phyloP scores from a whole-genome alignment of 2,888 invertebrate species.

The Biston betularia region DNA sequence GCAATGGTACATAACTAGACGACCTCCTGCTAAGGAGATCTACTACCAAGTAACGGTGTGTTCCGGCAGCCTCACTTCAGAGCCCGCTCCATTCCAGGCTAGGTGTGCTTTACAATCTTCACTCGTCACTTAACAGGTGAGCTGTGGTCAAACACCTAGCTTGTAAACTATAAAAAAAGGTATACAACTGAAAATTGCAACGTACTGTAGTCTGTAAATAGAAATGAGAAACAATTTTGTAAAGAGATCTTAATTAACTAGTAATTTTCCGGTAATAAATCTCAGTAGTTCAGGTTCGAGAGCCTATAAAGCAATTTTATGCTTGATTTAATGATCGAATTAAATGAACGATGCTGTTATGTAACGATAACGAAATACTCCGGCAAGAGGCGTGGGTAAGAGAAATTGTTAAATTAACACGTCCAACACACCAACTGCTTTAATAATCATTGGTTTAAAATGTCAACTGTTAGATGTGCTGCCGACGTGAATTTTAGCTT shows the following conservation, averaged over 20 bases:
- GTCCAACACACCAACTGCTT: neutral
- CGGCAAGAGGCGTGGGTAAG: slow-evolving; percentile 3
- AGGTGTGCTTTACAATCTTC: too few relatives aligned
- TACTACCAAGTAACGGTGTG: too few relatives aligned
- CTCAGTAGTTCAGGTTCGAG: slow-evolving; percentile 11
- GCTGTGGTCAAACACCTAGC: too few relatives aligned
- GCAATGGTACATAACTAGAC: too few relatives aligned
- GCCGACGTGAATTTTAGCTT: neutral
- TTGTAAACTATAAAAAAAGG: too few relatives aligned
- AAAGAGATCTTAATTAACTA: slow-evolving; percentile 11
- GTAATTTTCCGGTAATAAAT: slow-evolving; percentile 15
- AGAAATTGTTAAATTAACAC: slow-evolving; percentile 6
- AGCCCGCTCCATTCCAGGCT: too few relatives aligned
- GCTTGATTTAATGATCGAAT: slow-evolving; percentile 20
- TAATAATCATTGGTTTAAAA: neutral
- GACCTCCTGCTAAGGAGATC: too few relatives aligned
- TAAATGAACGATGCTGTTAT: slow-evolving; percentile 13
- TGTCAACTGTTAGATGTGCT: neutral
- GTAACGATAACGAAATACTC: slow-evolving; percentile 7
- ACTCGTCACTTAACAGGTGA: too few relatives aligned
- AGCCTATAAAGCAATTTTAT: slow-evolving; percentile 19
- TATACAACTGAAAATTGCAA: neutral
- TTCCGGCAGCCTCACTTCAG: too few relatives aligned
- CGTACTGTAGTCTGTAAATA: neutral
- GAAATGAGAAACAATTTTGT: neutral